These are phyloP conservation scores for Habroteleia sp. DNA, from an alignment of 2,888 invertebrate species.

Conservation along the genomic window DNA sequence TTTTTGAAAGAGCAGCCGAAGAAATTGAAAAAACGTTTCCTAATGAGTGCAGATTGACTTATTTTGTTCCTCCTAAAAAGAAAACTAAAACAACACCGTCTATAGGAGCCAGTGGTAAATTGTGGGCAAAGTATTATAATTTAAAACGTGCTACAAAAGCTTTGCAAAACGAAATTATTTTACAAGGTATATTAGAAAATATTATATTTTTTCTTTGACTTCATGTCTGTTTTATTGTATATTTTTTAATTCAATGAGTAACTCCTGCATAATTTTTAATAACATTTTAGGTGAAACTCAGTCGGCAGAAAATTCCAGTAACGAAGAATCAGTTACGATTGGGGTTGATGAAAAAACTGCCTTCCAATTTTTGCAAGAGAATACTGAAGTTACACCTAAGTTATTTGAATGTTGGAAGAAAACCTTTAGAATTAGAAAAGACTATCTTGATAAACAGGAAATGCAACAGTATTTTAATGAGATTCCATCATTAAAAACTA, in stretches of 20 bases:
- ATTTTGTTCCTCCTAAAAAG: conserved; percentile 52
- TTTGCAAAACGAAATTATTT: conserved; percentile 29
- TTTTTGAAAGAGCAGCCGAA: conserved; percentile 50
- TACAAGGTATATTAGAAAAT: conserved; percentile 5
- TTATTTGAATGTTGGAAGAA: conserved; percentile 49
- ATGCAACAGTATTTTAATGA: conserved; percentile 42
- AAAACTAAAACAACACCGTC: conserved; percentile 50
- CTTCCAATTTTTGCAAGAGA: conserved; percentile 46
- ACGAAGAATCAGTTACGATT: conserved; percentile 29
- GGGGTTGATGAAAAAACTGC: conserved; percentile 42
- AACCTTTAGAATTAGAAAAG: conserved; percentile 26
- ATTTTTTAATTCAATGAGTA: no score
- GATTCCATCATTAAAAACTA: conserved; percentile 38
- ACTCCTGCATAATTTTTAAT: neutral
- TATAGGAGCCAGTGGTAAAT: conserved; percentile 46
- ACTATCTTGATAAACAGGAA: conserved; percentile 44
- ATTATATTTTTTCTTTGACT: no score
- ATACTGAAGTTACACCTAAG: conserved; percentile 39
- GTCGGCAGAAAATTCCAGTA: conserved; percentile 17
- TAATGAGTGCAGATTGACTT: conserved; percentile 37
- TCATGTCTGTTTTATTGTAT: no score
- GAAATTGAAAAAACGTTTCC: conserved; percentile 57
- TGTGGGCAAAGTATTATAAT: conserved; percentile 55
- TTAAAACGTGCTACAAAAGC: conserved; percentile 43
- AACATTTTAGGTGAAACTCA: conserved; percentile 36